Conservation (phyloP, 2,797 vertebrate genomes). For the Thunnus albacares region DNA sequence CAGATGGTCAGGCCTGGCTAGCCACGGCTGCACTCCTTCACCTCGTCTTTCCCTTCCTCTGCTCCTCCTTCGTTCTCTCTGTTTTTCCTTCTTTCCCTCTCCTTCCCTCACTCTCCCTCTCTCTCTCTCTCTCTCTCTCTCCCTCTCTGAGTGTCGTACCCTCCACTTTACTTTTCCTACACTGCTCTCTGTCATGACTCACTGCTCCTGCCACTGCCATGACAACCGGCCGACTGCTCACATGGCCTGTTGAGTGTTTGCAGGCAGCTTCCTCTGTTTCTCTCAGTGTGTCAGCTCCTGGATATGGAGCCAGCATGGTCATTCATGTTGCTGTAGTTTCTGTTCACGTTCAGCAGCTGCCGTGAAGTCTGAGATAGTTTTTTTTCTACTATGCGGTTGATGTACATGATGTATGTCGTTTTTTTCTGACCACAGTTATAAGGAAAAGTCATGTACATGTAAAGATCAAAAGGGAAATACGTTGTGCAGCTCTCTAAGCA, state of each 20-base stretch:
- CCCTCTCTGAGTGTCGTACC: conserved; percentile 37
- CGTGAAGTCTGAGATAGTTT: conserved; percentile 14
- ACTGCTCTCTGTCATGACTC: conserved; percentile 80
- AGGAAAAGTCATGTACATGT: neutral
- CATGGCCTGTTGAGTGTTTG: conserved; percentile 78
- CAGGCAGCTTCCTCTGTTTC: conserved; percentile 69
- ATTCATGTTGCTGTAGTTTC: conserved; percentile 71
- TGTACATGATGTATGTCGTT: neutral
- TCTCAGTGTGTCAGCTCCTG: conserved; percentile 58
- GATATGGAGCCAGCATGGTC: conserved; percentile 44
- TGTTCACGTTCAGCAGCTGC: conserved; percentile 56
- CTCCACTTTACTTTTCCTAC: conserved; percentile 84
- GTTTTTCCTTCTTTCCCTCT: conserved; percentile 22
- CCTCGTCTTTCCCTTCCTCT: conserved; percentile 54
- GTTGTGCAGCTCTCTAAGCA: neutral
- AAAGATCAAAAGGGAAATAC: neutral
- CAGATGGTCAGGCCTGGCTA: conserved; percentile 72
- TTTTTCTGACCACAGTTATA: neutral
- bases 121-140: neutral
- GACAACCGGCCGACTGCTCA: conserved; percentile 77
- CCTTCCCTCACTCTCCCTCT: neutral
- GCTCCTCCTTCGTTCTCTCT: conserved; percentile 37
- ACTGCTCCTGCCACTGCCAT: conserved; percentile 80
- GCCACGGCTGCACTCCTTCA: conserved; percentile 64
- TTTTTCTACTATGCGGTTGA: conserved; percentile 8